phyloP scores from a whole-genome alignment of 2,888 invertebrate species.

The Psococerastis gibbosa region DNA sequence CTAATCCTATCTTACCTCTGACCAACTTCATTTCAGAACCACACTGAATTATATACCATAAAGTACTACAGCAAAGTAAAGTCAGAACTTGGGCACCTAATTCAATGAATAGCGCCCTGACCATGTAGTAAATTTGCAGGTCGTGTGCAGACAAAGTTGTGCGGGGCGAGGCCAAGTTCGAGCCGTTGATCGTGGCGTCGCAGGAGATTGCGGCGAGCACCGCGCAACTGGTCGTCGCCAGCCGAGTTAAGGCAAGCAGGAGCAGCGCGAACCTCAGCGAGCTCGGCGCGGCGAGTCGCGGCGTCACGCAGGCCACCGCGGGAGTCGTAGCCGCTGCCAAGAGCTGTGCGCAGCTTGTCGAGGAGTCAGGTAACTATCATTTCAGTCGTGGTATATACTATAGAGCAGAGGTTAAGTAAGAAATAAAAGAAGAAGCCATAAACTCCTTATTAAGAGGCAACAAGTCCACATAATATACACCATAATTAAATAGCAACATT shows the following conservation, averaged over 20 bases:
- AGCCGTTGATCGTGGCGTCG: slow-evolving; percentile 87
- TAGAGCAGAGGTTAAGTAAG: too few relatives aligned
- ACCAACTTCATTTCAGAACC: too few relatives aligned
- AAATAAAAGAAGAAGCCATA: too few relatives aligned
- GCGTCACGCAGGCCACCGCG: slow-evolving; percentile 80
- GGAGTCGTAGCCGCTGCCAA: slow-evolving; percentile 87
- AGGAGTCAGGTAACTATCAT: slow-evolving; percentile 69
- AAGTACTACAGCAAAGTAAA: neutral
- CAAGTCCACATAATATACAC: too few relatives aligned
- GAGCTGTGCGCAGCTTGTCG: slow-evolving; percentile 65
- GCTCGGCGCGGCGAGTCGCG: slow-evolving; percentile 67
- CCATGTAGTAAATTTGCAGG: too few relatives aligned
- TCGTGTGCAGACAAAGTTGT: slow-evolving; percentile 87
- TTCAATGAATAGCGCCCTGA: too few relatives aligned
- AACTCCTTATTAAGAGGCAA: too few relatives aligned
- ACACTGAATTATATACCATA: neutral
- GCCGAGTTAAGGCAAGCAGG: slow-evolving; percentile 83
- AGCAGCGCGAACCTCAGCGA: slow-evolving; percentile 59
- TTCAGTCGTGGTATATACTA: too few relatives aligned
- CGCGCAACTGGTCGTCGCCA: slow-evolving; percentile 92
- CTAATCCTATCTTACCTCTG: too few relatives aligned
- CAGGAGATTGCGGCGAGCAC: slow-evolving; percentile 93
- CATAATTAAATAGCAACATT: too few relatives aligned
- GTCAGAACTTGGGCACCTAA: neutral
- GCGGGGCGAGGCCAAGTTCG: slow-evolving; percentile 64